Percentiles rank a stretch among this genome's conserved stretches.
These are phyloP conservation scores for Muscicapa adusta DNA, from an alignment of 2,113 vertebrate genomes.

Conservation along the genomic window DNA sequence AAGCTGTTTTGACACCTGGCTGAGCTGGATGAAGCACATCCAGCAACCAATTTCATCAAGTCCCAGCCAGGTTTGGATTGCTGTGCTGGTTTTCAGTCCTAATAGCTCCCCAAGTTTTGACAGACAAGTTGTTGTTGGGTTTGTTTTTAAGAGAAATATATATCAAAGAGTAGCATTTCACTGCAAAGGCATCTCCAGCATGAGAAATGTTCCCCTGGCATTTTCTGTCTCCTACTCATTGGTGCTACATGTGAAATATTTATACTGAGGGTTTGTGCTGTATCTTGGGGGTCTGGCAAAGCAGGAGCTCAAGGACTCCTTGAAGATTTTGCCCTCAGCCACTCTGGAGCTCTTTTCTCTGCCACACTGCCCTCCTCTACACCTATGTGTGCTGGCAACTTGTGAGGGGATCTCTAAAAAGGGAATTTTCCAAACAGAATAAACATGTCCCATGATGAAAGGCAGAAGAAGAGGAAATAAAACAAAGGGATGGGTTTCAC, in stretches of 20 bases:
- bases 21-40: neutral
- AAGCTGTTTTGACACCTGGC: neutral
- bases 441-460: constrained; percentile 4
- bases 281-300: neutral
- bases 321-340: neutral
- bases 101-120: neutral
- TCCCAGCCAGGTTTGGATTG: neutral
- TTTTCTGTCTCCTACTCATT: neutral
- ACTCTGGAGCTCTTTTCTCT: neutral
- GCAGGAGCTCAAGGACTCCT: neutral
- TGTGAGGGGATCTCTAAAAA: neutral
- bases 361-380: neutral
- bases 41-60: neutral
- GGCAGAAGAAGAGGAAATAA: neutral
- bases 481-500: neutral
- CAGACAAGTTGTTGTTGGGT: neutral
- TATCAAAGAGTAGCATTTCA: neutral
- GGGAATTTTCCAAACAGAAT: neutral
- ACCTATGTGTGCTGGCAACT: neutral
- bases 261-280: neutral
- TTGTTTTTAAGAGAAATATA: neutral
- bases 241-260: neutral
- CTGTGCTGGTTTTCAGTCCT: neutral
- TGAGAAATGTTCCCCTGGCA: neutral
- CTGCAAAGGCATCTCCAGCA: neutral